phyloP scores from a whole-genome alignment of 2,888 invertebrate genomes.

The Calephelis perditalis region DNA sequence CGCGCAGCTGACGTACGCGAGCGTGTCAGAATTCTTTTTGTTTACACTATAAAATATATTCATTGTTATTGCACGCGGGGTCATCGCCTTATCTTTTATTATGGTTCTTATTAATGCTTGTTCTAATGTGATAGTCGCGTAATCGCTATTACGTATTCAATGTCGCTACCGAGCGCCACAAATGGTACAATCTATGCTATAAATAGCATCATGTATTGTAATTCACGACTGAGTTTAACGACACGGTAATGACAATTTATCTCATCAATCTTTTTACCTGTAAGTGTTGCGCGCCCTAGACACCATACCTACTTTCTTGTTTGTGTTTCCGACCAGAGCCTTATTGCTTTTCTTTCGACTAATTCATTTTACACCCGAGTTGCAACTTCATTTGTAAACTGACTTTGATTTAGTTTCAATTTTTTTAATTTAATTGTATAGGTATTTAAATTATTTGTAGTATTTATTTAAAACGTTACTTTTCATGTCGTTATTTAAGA shows the following conservation, averaged over 20 bases:
- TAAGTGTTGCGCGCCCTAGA: too few species aligned
- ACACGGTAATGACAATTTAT: not conserved
- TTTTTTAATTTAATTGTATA: too few species aligned
- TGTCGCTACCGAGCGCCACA: not conserved
- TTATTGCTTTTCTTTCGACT: too few species aligned
- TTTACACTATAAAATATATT: constrained; percentile 73
- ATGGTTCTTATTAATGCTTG: constrained; percentile 48
- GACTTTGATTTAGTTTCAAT: too few species aligned
- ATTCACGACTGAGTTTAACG: constrained; percentile 3
- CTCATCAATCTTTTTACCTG: not conserved
- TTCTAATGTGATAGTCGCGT: constrained; percentile 28
- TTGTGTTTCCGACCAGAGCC: too few species aligned
- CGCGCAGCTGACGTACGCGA: constrained; percentile 56
- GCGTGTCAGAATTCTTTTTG: constrained; percentile 68
- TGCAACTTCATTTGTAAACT: too few species aligned
- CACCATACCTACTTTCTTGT: too few species aligned
- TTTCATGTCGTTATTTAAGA: too few species aligned
- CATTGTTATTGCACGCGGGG: constrained; percentile 69
- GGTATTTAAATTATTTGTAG: too few species aligned
- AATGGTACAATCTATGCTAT: constrained; percentile 13
- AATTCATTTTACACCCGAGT: too few species aligned
- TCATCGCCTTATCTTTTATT: constrained; percentile 69
- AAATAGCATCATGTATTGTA: constrained; percentile 11
- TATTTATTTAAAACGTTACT: too few species aligned
- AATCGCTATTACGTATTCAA: constrained; percentile 14